phyloP scores from a whole-genome alignment of 2,888 invertebrate genomes.

The Pristionchus arcanus region DNA sequence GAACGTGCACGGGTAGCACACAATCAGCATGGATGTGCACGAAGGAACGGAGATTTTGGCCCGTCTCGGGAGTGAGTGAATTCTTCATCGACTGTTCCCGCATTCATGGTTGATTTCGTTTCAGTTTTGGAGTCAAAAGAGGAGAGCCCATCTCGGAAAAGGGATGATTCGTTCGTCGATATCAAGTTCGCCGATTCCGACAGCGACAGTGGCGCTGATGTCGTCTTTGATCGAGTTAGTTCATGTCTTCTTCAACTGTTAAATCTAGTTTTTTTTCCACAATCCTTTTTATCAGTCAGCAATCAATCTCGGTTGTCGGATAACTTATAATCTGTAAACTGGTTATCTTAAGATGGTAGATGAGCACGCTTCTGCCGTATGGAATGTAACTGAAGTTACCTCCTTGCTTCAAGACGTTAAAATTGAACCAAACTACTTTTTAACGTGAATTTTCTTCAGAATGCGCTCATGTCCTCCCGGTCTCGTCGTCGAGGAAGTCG shows the following conservation, averaged over 20 bases:
- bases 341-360: too few species aligned
- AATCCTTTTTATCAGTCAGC: too few species aligned
- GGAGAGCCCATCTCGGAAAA: slow-evolving; percentile 42
- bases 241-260: not conserved
- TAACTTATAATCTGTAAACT: not conserved
- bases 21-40: slow-evolving; percentile 46
- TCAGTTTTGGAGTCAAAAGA: slow-evolving; percentile 50
- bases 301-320: too few species aligned
- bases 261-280: not conserved
- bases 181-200: slow-evolving; percentile 42
- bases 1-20: not conserved
- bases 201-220: slow-evolving; percentile 32
- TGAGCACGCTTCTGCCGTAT: not conserved
- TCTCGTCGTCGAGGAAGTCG: slow-evolving; percentile 38
- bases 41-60: slow-evolving; percentile 55
- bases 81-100: not conserved
- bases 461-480: slow-evolving; percentile 42
- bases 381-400: not conserved
- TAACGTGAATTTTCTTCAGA: not conserved
- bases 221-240: slow-evolving; percentile 48
- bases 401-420: not conserved
- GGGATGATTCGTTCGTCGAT: slow-evolving; percentile 46
- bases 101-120: not conserved
- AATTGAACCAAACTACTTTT: not conserved
- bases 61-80: slow-evolving; percentile 32